A percentile compares a stretch with the other conserved stretches of the same genome.
phyloP scores from a whole-genome alignment of 2,113 vertebrate species.

The Pachypanchax playfairii region DNA sequence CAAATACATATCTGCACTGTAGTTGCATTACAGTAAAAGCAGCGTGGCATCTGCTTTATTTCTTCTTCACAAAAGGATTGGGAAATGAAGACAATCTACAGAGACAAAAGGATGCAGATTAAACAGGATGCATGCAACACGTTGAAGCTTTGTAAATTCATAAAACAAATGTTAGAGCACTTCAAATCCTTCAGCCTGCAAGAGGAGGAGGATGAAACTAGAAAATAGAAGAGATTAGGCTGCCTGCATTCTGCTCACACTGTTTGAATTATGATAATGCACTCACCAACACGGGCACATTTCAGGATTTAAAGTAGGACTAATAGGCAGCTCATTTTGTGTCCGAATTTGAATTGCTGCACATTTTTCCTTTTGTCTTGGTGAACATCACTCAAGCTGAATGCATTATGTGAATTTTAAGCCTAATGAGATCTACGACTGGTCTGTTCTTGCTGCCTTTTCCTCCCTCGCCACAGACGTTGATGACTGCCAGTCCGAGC shows the following conservation, averaged over 20 bases:
- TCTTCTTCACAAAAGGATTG: not conserved
- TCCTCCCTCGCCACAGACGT: constrained; percentile 66
- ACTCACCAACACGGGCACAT: constrained; percentile 21
- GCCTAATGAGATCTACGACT: constrained; percentile 34
- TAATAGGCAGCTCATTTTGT: constrained; percentile 32
- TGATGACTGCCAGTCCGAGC: constrained; percentile 83
- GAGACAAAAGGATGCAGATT: constrained; percentile 25
- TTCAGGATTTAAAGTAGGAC: constrained; percentile 29
- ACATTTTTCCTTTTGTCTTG: constrained; percentile 3
- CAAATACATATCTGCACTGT: constrained; percentile 13
- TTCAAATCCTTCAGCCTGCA: constrained; percentile 20
- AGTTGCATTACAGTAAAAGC: constrained; percentile 9
- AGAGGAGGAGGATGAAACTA: constrained; percentile 30
- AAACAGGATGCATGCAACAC: constrained; percentile 11
- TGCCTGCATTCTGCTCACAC: constrained; percentile 32
- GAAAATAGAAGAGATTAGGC: constrained; percentile 20
- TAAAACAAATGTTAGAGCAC: too few relatives aligned
- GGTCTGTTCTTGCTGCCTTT: constrained; percentile 10
- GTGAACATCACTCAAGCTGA: constrained; percentile 17
- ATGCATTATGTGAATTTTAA: constrained; percentile 32
- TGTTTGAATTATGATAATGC: constrained; percentile 42
- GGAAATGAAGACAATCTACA: constrained; percentile 21
- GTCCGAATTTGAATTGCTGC: constrained; percentile 30
- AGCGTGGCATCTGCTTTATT: too few relatives aligned
- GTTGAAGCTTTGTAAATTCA: constrained; percentile 16